Percentiles rank a stretch among this genome's conserved stretches.
phyloP scores from a whole-genome alignment of 2,888 invertebrate species.

The Omphaloscelis lunosa region DNA sequence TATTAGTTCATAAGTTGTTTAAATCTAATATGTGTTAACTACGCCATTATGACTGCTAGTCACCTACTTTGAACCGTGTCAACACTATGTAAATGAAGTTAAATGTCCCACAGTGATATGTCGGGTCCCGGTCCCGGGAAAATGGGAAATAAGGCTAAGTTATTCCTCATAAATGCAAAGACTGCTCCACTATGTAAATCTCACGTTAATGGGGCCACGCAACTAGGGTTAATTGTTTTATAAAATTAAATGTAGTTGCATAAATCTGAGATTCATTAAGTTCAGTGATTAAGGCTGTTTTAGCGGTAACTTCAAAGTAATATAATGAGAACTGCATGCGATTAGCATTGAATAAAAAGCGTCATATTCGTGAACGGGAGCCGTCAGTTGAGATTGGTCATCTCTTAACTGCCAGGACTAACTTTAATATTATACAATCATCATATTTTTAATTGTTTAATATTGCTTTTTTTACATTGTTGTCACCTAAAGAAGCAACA shows the following conservation, averaged over 20 bases:
- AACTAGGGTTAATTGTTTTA: constrained; percentile 62
- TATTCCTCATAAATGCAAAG: constrained; percentile 65
- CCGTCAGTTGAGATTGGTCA: too few relatives aligned
- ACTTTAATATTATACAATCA: too few relatives aligned
- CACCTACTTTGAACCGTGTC: constrained; percentile 41
- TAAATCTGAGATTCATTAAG: constrained; percentile 48
- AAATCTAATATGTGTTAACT: constrained; percentile 22
- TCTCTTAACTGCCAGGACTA: too few relatives aligned
- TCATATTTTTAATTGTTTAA: too few relatives aligned
- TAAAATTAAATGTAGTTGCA: constrained; percentile 50
- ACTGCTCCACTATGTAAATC: constrained; percentile 61
- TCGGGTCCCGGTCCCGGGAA: constrained; percentile 56
- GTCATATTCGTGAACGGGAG: too few relatives aligned
- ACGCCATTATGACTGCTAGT: constrained; percentile 37
- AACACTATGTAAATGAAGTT: constrained; percentile 69
- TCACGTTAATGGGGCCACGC: constrained; percentile 56
- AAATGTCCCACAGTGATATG: constrained; percentile 68
- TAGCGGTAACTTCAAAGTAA: neutral
- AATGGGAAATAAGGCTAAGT: constrained; percentile 53
- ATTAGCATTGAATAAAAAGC: too few relatives aligned
- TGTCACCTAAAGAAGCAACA: too few relatives aligned
- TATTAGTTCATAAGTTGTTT: neutral
- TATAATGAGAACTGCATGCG: neutral
- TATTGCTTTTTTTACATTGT: too few relatives aligned
- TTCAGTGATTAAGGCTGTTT: constrained; percentile 1